Evolutionary conservation across 1,140 invertebrate genomes (phyloP).

Genomic region (Phymastichus coffea): DNA sequence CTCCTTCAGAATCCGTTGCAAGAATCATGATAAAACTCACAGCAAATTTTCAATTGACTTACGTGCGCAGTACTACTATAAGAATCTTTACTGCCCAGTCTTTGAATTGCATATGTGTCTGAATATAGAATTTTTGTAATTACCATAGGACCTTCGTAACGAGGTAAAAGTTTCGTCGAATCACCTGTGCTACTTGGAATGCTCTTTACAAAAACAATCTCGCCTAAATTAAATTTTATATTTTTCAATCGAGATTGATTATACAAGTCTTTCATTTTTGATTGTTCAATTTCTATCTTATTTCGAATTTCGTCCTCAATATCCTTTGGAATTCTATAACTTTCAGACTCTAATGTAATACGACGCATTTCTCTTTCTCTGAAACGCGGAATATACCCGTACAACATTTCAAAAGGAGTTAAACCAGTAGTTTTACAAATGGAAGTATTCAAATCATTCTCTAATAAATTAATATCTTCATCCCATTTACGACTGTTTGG

Average conservation of each 20-base stretch:
- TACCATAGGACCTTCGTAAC: slow-evolving; percentile 22
- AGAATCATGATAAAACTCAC: neutral
- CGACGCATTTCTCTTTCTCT: neutral
- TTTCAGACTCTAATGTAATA: slow-evolving; percentile 8
- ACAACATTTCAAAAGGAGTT: slow-evolving; percentile 25
- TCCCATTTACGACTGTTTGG: slow-evolving; percentile 15
- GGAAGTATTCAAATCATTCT: slow-evolving; percentile 21
- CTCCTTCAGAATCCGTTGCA: too few species aligned
- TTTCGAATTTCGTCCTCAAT: slow-evolving; percentile 3
- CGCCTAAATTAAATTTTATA: slow-evolving; percentile 24
- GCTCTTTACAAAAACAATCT: slow-evolving; percentile 24
- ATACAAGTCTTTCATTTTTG: slow-evolving; percentile 15
- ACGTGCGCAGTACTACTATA: slow-evolving; percentile 19
- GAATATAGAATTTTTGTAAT: slow-evolving; percentile 3
- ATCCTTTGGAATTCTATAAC: slow-evolving; percentile 8
- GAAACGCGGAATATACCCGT: slow-evolving; percentile 24
- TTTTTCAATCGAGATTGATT: slow-evolving; percentile 8
- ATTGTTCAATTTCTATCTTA: slow-evolving; percentile 19
- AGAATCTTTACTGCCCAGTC: neutral
- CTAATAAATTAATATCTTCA: slow-evolving; percentile 2
- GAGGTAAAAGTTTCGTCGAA: slow-evolving; percentile 29
- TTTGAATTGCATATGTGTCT: slow-evolving; percentile 14
- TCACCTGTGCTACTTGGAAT: slow-evolving; percentile 19
- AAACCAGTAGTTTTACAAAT: slow-evolving; percentile 17
- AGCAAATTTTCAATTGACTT: slow-evolving; percentile 27